Percentiles rank a stretch among this genome's conserved stretches.
These are phyloP conservation scores for Euphydryas editha DNA, from an alignment of 2,888 invertebrate genomes.

Conservation along the genomic window DNA sequence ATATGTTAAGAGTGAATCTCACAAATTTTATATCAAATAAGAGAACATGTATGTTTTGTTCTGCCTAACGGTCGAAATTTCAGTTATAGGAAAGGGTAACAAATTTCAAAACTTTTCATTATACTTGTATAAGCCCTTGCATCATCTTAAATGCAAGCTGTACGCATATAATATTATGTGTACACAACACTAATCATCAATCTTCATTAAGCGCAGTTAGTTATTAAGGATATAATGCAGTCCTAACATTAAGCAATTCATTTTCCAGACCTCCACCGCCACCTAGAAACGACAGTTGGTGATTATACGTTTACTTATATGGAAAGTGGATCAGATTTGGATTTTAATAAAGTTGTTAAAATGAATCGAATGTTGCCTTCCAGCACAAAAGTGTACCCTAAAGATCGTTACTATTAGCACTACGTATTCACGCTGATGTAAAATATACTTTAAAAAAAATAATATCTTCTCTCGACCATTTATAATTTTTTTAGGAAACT, in stretches of 20 bases:
- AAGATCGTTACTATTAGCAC: conserved; percentile 27
- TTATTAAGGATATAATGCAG: neutral
- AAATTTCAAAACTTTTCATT: too few species aligned
- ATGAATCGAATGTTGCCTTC: conserved; percentile 28
- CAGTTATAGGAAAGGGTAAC: too few species aligned
- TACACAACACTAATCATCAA: neutral
- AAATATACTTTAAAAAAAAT: neutral
- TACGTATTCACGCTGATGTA: neutral
- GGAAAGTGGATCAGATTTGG: conserved; percentile 34
- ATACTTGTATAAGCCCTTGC: too few species aligned
- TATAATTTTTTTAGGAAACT: too few species aligned
- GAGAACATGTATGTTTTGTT: too few species aligned
- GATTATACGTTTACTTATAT: conserved; percentile 43
- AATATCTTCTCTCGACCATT: too few species aligned
- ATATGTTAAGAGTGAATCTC: too few species aligned
- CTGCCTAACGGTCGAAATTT: too few species aligned
- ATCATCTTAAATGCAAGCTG: neutral
- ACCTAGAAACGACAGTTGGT: conserved; percentile 75
- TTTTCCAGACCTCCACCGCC: conserved; percentile 71
- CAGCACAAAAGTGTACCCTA: conserved; percentile 37
- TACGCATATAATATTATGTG: too few species aligned
- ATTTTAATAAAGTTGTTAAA: conserved; percentile 27
- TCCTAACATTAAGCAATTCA: conserved; percentile 12
- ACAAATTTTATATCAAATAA: too few species aligned
- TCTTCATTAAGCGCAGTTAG: neutral